Evolutionary conservation across 2,113 vertebrate species (phyloP), one percentile per base, ranked within the genome.

Genomic region (Philantomba maxwellii): DNA sequence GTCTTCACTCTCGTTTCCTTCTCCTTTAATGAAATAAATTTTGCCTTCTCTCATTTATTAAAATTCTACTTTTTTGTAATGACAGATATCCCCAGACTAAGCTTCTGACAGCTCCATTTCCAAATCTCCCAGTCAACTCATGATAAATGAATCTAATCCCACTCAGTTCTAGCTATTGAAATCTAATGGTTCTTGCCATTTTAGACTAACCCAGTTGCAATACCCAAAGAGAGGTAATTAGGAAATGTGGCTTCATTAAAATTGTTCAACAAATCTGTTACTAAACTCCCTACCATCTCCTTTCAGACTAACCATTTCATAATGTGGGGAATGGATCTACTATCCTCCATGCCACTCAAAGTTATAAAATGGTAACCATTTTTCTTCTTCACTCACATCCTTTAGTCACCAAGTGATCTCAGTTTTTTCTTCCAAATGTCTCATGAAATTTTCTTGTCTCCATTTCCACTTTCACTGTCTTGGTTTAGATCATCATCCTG

Each of bases 1-100:
- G 28, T 85, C 58, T 94, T 62, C 25, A 39, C 92, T 84, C 91
- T 98, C 49, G 33, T 93, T 93, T 84, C 55, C 47, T 83, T 91
- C 90, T 90, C 45, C 45, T 92, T 85, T 90, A 95, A 70, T 89
- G 73, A 92, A 97, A 93, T 94, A 84, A 94, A 95, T 28, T 80
- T 93, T 43, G 25, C 82, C 58, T 95, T 49, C 87, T 96, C 90
- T 33, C 80, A 96, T 93, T 89, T 97, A 86, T 96, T 98, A 95
- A 95, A 89, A 91, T 92, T n/a, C 33, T 87, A 53, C 75, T 64
- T 97, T 83, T 93, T 53, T 13, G 21, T 81, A 53, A 81, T 97
- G 97, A 95, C 33, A 94, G 60, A 94, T 80, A 82, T 47, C 16
- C 39, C 62, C 51, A 91, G 51, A 81, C n/a, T 77, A 82, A 93